Conservation (phyloP, 2,888 invertebrate species). For the Geotrupes spiniger region DNA sequence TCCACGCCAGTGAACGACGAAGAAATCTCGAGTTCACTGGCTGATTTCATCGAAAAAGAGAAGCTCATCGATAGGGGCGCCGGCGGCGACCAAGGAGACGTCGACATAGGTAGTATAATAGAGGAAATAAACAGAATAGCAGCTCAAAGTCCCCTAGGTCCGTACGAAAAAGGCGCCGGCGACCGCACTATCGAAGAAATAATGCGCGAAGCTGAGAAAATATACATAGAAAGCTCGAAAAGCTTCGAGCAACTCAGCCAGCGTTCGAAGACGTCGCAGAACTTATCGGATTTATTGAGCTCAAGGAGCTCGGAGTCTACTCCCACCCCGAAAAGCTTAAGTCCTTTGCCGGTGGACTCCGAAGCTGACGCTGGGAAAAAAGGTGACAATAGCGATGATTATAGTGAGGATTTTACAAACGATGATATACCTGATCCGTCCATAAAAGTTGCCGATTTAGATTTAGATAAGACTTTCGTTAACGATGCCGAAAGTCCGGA, state of each 20-base stretch:
- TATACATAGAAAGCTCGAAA: conserved; percentile 51
- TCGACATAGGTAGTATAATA: conserved; percentile 67
- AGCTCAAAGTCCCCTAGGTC: conserved; percentile 48
- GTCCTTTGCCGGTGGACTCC: conserved; percentile 43
- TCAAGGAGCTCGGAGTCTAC: conserved; percentile 39
- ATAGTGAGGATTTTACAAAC: conserved; percentile 45
- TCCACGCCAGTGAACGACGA: conserved; percentile 19
- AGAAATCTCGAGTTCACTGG: conserved; percentile 42
- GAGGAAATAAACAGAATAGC: conserved; percentile 63
- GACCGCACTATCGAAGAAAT: conserved; percentile 59
- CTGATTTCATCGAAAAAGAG: conserved; percentile 46
- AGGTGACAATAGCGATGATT: conserved; percentile 33
- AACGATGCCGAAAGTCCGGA: conserved; percentile 10
- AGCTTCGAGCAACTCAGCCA: conserved; percentile 50
- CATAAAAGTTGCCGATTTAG: not conserved
- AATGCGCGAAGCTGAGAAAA: conserved; percentile 57
- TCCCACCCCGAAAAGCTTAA: conserved; percentile 46
- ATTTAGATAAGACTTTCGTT: not conserved
- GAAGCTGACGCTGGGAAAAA: too few relatives aligned
- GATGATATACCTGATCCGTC: conserved; percentile 24
- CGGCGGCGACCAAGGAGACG: conserved; percentile 48
- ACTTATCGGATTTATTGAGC: conserved; percentile 40
- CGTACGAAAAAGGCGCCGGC: conserved; percentile 47
- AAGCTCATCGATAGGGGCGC: conserved; percentile 32
- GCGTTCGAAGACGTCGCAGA: conserved; percentile 46